These are phyloP conservation scores for Leptinotarsa peninsularis DNA, from an alignment of 2,888 invertebrate genomes.

Conservation along the genomic window DNA sequence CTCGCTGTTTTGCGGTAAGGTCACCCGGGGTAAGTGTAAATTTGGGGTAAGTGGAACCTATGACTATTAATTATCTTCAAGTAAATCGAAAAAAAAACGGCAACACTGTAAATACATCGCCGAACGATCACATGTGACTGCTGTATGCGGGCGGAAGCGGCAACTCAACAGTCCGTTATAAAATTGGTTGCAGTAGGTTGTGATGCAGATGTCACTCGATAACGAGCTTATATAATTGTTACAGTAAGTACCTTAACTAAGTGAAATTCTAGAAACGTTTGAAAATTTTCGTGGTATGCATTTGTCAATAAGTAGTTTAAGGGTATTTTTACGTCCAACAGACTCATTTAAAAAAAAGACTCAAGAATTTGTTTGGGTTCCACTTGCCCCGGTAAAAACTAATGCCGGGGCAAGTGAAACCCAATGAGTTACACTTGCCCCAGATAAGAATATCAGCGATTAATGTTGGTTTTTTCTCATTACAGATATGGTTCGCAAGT, in stretches of 20 bases:
- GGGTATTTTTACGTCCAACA: conserved; percentile 19
- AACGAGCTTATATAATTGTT: conserved; percentile 17
- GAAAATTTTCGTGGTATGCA: conserved; percentile 4
- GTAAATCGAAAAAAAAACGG: neutral
- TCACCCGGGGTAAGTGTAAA: too few relatives aligned
- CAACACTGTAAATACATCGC: conserved; percentile 21
- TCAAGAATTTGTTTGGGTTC: conserved; percentile 23
- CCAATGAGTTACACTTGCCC: conserved; percentile 20
- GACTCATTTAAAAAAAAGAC: conserved; percentile 20
- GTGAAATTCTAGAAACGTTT: conserved; percentile 17
- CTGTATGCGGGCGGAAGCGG: conserved; percentile 10
- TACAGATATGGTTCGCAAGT: conserved; percentile 27
- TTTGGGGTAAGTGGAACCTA: too few relatives aligned
- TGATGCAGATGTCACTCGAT: conserved; percentile 19
- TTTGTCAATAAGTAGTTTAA: neutral
- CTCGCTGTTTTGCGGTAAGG: too few relatives aligned
- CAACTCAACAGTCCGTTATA: conserved; percentile 9
- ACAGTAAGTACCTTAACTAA: conserved; percentile 17
- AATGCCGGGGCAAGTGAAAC: conserved; percentile 19
- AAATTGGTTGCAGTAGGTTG: conserved; percentile 14
- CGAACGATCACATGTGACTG: conserved; percentile 13
- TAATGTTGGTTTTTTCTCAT: conserved; percentile 17
- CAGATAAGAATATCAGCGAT: conserved; percentile 14
- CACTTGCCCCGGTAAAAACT: conserved; percentile 21
- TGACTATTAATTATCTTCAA: too few relatives aligned